Percentiles rank a stretch among this genome's conserved stretches.
phyloP scores from a whole-genome alignment of 2,113 vertebrate genomes.

The Nicator chloris region DNA sequence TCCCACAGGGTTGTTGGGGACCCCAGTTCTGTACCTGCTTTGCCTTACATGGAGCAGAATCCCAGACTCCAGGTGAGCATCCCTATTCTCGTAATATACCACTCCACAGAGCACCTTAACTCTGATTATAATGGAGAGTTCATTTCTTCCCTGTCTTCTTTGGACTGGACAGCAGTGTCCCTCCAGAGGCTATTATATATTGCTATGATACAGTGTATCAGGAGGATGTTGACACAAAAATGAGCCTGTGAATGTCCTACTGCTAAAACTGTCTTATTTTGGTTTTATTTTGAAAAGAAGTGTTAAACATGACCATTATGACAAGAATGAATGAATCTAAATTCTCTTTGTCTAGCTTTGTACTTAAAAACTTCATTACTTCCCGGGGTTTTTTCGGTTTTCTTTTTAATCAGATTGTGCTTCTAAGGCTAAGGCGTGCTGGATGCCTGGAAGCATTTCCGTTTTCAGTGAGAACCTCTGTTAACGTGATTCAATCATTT shows the following conservation, averaged over 20 bases:
- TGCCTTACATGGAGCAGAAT: background rate
- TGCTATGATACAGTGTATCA: background rate
- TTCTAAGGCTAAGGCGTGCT: background rate
- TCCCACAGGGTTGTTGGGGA: background rate
- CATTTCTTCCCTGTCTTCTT: background rate
- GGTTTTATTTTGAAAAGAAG: background rate
- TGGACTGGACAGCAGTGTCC: background rate
- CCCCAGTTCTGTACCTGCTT: background rate
- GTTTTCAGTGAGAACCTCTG: background rate
- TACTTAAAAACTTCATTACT: background rate
- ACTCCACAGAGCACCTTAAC: background rate
- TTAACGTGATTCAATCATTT: background rate
- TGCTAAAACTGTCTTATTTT: background rate
- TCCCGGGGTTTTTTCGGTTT: background rate
- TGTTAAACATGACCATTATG: background rate
- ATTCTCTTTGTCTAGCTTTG: background rate
- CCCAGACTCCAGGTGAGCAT: background rate
- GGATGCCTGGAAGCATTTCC: background rate
- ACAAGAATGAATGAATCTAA: background rate
- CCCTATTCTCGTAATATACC: background rate
- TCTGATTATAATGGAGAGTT: background rate
- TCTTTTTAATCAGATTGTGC: background rate
- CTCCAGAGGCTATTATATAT: background rate
- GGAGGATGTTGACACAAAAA: background rate
- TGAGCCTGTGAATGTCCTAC: background rate